Conservation (phyloP, 53 echinoderm and acorn worm species). For the Patiria pectinifera region DNA sequence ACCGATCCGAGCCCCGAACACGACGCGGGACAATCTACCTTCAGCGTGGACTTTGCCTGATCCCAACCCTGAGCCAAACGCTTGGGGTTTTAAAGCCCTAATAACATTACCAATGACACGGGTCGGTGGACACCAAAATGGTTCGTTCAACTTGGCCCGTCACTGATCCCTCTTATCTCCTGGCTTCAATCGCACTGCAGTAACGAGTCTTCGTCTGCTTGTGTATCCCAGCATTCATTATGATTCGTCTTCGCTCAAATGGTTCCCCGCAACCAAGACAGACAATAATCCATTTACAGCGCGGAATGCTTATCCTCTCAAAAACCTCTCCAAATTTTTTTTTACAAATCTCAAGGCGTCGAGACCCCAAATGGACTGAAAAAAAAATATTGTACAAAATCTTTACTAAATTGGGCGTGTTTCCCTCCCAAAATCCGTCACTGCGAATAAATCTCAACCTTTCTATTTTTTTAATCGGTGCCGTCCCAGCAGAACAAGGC, state of each 20-base stretch:
- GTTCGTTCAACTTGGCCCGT: conserved; percentile 26
- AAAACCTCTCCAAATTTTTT: not conserved
- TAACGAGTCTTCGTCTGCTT: not conserved
- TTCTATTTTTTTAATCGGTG: not conserved
- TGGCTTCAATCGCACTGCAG: not conserved
- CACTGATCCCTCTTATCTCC: not conserved
- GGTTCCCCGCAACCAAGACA: conserved; percentile 17
- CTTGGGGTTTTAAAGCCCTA: conserved; percentile 22
- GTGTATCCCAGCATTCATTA: not conserved
- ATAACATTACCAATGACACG: conserved; percentile 43
- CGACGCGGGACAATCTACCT: not conserved
- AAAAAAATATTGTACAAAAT: not conserved
- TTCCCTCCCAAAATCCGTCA: not conserved
- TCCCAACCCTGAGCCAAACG: not conserved
- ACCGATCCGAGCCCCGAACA: not conserved
- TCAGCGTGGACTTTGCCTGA: not conserved
- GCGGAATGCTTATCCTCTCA: not conserved
- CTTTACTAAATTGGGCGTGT: not conserved
- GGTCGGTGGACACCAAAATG: conserved; percentile 17
- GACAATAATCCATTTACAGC: conserved; percentile 39
- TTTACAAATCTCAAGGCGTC: not conserved
- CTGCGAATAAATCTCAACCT: conserved; percentile 4
- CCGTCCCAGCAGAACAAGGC: not conserved
- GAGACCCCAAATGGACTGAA: not conserved
- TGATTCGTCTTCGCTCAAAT: conserved; percentile 13